Evolutionary conservation across 30 jellyfish, hydroid and myxozoan genomes (phyloP), one percentile per base, ranked within the genome.

Genomic region (Aurelia aurita): DNA sequence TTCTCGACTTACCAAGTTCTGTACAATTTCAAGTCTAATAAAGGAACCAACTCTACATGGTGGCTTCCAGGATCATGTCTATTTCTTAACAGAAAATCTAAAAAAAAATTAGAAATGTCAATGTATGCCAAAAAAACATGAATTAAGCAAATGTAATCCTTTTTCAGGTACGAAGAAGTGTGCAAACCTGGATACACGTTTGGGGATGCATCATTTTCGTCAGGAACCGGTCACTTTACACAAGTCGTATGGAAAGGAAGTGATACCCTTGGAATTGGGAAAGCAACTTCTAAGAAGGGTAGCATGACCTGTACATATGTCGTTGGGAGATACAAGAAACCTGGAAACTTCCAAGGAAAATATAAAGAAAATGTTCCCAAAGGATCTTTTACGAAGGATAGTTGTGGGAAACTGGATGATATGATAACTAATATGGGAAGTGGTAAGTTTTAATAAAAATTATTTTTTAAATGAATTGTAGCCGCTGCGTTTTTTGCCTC

Each of bases 201-300:
- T 79, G 73, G 49, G 20, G 11, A 92, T 32, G 95, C 87, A 9
- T 44, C 65, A 39, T 12, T 19, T 62, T 32, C 72, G 15, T 63
- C 72, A 0, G 89, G 89, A 0, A 88, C 98, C 39, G 96, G 97
- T 59, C 97, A 83, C 32, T 90, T 84, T 35, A 79, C 94, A 13
- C 96, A 95, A 89, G 97, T 95, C 4, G 98, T 95, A 3, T 95
- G 99, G 99, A 95, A 89, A 86, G 91, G 83, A n/a, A 84, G 96
- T 45, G 68, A 79, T 12, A 69, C 26, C n/a, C 97, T 95, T 34
- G 99, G 99, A n/a, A 85, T 95, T 58, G 99, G 99, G 10, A 89
- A 46, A 63, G 97, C 96, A 7, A 45, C 63, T 20, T 90, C 88
- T 11, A 66, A 85, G 39, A 80, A 75, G 55, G 77, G 79, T 32